Base-by-base conservation (phyloP, 2,113 vertebrate genomes). In the Ciconia stormi region DNA sequence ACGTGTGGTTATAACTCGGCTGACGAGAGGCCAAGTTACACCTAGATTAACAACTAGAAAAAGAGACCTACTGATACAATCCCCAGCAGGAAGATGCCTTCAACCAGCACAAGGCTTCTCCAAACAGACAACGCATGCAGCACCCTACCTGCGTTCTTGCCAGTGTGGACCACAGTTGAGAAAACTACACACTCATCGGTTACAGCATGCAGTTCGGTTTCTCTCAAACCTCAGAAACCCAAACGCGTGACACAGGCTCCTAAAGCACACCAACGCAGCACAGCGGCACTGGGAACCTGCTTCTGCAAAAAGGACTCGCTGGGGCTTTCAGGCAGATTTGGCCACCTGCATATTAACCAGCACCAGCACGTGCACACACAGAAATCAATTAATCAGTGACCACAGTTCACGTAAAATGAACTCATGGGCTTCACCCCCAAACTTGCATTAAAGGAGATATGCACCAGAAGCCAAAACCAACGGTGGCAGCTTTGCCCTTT, bases 341-440 rank as follows among this genome's bases (percentile, higher is more conserved):
- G 58, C 16, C 46, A 83, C 16, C 38, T 59, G 69, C 21, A 17
- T 20, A 23, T 27, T 21, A 66, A 69, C 7, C 38, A 79, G 46
- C 34, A 81, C 46, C 20, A 80, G 32, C 36, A 76, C 0, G 0
- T 10, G 10, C 32, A 59, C 32, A 61, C 7, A 20, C 0, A 3
- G 44, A 25, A 79, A 88, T 44, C 30, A 65, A 70, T 50, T 62
- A 16, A 62, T 18, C 23, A 32, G 26, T 16, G 27, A 85, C 23
- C 1, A 1, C 1, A 3, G 36, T 6, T 77, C 32, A 29, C 1
- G 1, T 13, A 70, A 92, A 58, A 92, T 3, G 0, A 76, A 72
- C 38, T 49, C 38, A 40, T 9, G 8, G 56, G 34, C 56, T 82
- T 86, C 29, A 67, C 2, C 13, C 13, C 20, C 30, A 76, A 55